Percentiles rank a stretch among this genome's conserved stretches.
Conservation (phyloP, 2,888 invertebrate genomes). For the Mesochorus sp. region DNA sequence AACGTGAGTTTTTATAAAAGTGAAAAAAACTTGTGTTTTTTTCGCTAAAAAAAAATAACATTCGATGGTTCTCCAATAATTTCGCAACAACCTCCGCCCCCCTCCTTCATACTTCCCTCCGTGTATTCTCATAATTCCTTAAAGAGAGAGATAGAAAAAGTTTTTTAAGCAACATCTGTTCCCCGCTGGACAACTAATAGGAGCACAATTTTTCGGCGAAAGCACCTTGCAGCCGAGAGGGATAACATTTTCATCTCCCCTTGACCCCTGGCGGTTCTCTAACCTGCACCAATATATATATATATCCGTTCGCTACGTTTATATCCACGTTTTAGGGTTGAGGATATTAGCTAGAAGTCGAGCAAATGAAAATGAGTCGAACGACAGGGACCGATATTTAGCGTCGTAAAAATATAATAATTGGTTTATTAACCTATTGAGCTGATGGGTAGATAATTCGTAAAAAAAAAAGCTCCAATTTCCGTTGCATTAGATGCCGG, state of each 20-base stretch:
- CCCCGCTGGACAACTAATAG: slow-evolving; percentile 52
- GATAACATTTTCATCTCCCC: background rate
- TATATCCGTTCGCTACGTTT: slow-evolving; percentile 21
- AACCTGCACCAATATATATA: too few species aligned
- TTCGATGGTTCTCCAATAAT: too few species aligned
- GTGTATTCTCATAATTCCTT: too few species aligned
- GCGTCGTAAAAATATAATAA: slow-evolving; percentile 12
- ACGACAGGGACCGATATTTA: slow-evolving; percentile 3
- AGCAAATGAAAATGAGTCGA: background rate
- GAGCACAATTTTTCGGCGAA: slow-evolving; percentile 16
- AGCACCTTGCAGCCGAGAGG: slow-evolving; percentile 62
- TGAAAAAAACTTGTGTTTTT: too few species aligned
- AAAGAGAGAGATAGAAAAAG: background rate
- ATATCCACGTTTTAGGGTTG: slow-evolving; percentile 11
- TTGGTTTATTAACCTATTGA: too few species aligned
- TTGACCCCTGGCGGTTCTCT: background rate
- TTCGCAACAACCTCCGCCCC: too few species aligned
- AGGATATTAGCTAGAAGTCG: slow-evolving; percentile 4
- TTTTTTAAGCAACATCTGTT: slow-evolving; percentile 52
- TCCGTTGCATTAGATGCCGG: too few species aligned
- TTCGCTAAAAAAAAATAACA: too few species aligned
- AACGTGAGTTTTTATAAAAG: too few species aligned
- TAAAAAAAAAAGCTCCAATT: too few species aligned
- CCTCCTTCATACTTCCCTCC: too few species aligned
- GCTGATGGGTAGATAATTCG: too few species aligned